Evolutionary conservation across 2,113 vertebrate genomes (phyloP).

Genomic region (human (Homo sapiens)): DNA sequence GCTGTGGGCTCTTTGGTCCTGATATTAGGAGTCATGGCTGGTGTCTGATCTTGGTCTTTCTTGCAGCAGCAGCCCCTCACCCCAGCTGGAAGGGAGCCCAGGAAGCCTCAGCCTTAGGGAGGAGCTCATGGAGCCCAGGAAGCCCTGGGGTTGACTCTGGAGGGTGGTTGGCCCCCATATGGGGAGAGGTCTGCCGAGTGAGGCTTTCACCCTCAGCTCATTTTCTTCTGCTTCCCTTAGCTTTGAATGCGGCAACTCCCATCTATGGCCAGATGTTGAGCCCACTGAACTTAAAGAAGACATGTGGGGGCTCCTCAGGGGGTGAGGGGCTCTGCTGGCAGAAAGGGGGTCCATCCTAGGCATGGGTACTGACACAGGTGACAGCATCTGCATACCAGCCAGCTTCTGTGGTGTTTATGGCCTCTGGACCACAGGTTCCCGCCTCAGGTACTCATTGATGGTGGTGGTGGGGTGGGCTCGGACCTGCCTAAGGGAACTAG

Average conservation of each 20-base stretch:
- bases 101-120: neutral
- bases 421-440: slow-evolving; percentile 80
- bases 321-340: slow-evolving; percentile 85
- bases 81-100: neutral
- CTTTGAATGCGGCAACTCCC: slow-evolving; percentile 87
- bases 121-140: neutral
- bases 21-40: neutral
- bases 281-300: slow-evolving; percentile 84
- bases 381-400: slow-evolving; percentile 83
- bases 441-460: slow-evolving; percentile 41
- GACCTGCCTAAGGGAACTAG: neutral
- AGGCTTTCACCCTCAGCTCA: neutral
- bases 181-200: neutral
- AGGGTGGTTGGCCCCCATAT: neutral
- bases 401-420: slow-evolving; percentile 86
- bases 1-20: neutral
- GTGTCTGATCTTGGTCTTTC: neutral
- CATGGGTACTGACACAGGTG: slow-evolving; percentile 82
- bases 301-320: slow-evolving; percentile 84
- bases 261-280: slow-evolving; percentile 85
- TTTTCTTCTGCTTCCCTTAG: slow-evolving; percentile 71
- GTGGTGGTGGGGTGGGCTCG: neutral
- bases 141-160: neutral
- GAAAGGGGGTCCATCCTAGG: slow-evolving; percentile 85
- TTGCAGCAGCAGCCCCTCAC: neutral